phyloP scores from a whole-genome alignment of 1,140 invertebrate species.

The Argopecten irradians region DNA sequence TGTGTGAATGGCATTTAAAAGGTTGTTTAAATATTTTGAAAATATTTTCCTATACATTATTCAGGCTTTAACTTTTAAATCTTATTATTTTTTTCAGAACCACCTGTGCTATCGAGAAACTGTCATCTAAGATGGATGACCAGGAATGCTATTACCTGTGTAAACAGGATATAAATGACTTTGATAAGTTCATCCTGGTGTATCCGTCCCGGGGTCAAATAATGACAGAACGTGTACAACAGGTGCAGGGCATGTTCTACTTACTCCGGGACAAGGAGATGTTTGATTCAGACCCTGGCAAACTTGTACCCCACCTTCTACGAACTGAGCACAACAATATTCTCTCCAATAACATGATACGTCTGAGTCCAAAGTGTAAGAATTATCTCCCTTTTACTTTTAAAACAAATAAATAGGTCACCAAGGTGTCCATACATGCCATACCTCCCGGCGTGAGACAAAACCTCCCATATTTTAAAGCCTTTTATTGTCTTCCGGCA shows the following conservation, averaged over 20 bases:
- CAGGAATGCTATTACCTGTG: constrained; percentile 34
- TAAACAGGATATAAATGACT: constrained; percentile 37
- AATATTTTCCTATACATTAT: too few species aligned
- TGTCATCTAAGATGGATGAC: constrained; percentile 8
- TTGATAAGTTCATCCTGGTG: constrained; percentile 30
- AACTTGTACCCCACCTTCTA: not conserved
- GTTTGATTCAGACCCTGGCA: not conserved
- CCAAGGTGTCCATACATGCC: too few species aligned
- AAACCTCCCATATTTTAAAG: too few species aligned
- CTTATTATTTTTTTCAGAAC: constrained; percentile 34
- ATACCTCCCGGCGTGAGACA: too few species aligned
- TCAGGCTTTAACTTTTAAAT: too few species aligned
- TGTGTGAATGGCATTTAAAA: constrained; percentile 29
- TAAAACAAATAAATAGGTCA: too few species aligned
- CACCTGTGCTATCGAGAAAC: constrained; percentile 32
- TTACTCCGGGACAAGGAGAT: constrained; percentile 4
- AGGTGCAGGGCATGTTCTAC: not conserved
- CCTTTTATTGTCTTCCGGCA: too few species aligned
- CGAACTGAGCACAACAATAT: not conserved
- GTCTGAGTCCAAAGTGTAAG: not conserved
- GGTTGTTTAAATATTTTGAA: too few species aligned
- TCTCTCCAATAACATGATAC: not conserved
- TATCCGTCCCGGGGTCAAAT: constrained; percentile 34
- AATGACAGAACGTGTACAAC: constrained; percentile 24
- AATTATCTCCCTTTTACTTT: too few species aligned